Evolutionary conservation across 1,140 invertebrate species (phyloP).

Genomic region (Zophobas morio): DNA sequence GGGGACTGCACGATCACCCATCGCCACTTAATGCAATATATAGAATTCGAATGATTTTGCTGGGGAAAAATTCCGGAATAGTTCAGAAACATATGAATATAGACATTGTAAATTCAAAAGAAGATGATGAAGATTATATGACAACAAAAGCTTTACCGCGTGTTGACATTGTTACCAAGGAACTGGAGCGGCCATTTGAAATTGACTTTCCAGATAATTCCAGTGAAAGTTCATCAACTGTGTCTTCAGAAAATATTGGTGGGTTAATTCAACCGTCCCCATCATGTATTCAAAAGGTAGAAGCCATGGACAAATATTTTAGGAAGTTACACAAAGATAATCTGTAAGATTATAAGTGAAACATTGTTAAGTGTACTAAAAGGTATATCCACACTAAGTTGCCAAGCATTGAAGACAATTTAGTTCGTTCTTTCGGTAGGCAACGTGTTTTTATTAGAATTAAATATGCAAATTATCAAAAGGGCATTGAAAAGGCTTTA

Average conservation of each 20-base stretch:
- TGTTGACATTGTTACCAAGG: not conserved
- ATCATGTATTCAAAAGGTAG: not conserved
- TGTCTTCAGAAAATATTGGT: not conserved
- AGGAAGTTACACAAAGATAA: not conserved
- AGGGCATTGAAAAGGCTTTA: not conserved
- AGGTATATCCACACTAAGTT: not conserved
- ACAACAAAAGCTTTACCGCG: not conserved
- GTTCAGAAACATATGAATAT: slow-evolving; percentile 5
- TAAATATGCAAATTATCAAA: not conserved
- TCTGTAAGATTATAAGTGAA: no score
- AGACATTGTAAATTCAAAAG: not conserved
- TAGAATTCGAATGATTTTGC: slow-evolving; percentile 34
- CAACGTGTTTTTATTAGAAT: not conserved
- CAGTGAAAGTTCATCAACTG: not conserved
- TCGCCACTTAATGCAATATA: slow-evolving; percentile 37
- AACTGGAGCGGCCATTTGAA: not conserved
- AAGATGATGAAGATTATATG: not conserved
- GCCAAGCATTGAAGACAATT: not conserved
- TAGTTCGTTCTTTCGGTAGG: not conserved
- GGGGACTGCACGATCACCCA: slow-evolving; percentile 40
- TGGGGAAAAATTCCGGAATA: slow-evolving; percentile 37
- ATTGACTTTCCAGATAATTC: not conserved
- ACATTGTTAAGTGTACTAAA: not conserved
- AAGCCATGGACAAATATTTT: not conserved
- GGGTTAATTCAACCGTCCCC: not conserved